Conservation (phyloP, 1,140 invertebrate species). For the Philotrypesis tridentata region DNA sequence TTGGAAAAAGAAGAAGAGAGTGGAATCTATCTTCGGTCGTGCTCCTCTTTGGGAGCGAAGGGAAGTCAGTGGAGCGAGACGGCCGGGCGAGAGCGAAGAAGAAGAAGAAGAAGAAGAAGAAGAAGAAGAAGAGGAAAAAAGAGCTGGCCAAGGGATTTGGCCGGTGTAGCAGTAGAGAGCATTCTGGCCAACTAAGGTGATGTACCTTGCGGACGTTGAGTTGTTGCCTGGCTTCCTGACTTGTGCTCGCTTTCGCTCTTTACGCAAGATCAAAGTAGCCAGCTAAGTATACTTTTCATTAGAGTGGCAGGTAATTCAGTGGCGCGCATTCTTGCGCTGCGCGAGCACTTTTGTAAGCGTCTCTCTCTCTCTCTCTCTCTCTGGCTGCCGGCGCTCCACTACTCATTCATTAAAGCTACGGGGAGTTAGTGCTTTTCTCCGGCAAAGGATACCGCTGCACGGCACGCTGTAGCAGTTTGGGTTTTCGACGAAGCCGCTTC, state of each 20-base stretch:
- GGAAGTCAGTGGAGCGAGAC: no score
- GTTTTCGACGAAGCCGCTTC: conserved; percentile 19
- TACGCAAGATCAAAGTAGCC: conserved; percentile 44
- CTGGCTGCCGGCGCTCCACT: background rate
- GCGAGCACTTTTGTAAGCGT: conserved; percentile 20
- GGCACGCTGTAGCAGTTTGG: background rate
- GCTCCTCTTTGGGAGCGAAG: background rate
- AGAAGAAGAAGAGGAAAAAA: background rate
- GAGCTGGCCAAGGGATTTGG: conserved; percentile 15
- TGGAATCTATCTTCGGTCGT: background rate
- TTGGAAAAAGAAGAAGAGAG: no score
- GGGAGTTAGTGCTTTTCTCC: background rate
- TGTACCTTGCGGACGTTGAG: conserved; percentile 16
- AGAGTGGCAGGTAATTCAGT: conserved; percentile 33
- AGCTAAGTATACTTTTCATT: conserved; percentile 51
- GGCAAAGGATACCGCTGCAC: background rate
- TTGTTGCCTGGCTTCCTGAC: conserved; percentile 44
- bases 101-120: background rate
- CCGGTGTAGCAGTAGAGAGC: background rate
- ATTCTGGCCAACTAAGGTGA: background rate
- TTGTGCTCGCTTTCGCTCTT: conserved; percentile 21
- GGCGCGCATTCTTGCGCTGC: conserved; percentile 21
- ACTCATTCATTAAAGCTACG: conserved; percentile 36
- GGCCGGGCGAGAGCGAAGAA: background rate
- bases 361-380: background rate